Evolutionary conservation across 2,888 invertebrate genomes (phyloP).

Genomic region (Acrobasis consociella): DNA sequence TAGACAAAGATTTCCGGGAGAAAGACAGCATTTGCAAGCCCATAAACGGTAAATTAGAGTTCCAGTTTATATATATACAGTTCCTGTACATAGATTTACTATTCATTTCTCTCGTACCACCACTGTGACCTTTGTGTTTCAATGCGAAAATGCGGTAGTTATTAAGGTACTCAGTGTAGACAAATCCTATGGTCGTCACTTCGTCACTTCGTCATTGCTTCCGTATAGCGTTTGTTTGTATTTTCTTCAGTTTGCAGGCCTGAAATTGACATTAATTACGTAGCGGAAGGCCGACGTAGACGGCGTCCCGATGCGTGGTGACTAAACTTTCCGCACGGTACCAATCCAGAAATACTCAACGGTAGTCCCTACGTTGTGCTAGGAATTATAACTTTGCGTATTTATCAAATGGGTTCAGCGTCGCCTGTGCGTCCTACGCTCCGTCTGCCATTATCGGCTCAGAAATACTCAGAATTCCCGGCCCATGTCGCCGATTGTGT

Average conservation of each 20-base stretch:
- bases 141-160: conserved; percentile 24
- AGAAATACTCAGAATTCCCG: neutral
- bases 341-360: conserved; percentile 77
- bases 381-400: conserved; percentile 29
- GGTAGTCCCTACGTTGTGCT: conserved; percentile 57
- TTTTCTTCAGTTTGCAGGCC: conserved; percentile 39
- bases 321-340: conserved; percentile 81
- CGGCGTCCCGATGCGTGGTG: conserved; percentile 61
- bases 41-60: conserved; percentile 74
- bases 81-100: neutral
- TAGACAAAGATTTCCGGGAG: conserved; percentile 68
- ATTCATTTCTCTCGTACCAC: conserved; percentile 9
- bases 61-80: no score
- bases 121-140: conserved; percentile 17
- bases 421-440: conserved; percentile 43
- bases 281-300: conserved; percentile 65
- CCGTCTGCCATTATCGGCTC: conserved; percentile 13
- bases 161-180: conserved; percentile 35
- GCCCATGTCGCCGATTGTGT: conserved; percentile 6
- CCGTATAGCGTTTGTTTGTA: conserved; percentile 30
- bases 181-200: conserved; percentile 25
- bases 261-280: conserved; percentile 44
- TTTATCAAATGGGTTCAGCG: conserved; percentile 40
- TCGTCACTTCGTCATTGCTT: conserved; percentile 25
- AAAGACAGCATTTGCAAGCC: conserved; percentile 68